Evolutionary conservation across 1,140 invertebrate genomes (phyloP), one percentile per base, ranked within the genome.

Genomic region (Solenopsis fugax): DNA sequence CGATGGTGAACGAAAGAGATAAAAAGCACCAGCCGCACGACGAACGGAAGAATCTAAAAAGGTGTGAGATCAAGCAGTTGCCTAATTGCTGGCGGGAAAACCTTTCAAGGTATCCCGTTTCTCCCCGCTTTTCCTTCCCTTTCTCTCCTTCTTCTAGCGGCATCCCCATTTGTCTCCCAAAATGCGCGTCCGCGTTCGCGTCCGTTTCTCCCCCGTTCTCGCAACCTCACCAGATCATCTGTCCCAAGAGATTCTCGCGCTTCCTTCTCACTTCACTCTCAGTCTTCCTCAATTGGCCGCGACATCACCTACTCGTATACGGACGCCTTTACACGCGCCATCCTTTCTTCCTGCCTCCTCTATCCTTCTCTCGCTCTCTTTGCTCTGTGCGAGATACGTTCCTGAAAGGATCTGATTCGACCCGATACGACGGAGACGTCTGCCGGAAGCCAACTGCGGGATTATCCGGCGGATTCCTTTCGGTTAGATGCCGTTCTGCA

Each of bases 401-500:
- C 41, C 48, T 62, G 67, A 48, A 72, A 56, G 58, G 62, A 87
- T 84, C 52, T 87, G 88, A 91, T 89, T 90, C 78, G 64, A 77
- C 71, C 73, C 80, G 71, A 81, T 71, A 75, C 16, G 29, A 41
- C 24, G 58, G 54, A 82, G 77, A 65, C 76, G 82, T 80, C 48
- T 73, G 29, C 64, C 82, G 65, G 81, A 88, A 90, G 82, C 86
- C 88, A 88, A 86, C 86, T 84, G 60, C 45, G 77, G 88, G 89
- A 91, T 92, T 93, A 93, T 90, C 76, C 85, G 45, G 41, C 69
- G 45, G 82, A 91, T 92, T 85, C 75, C 77, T 84, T 87, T 88
- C 72, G 84, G 85, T 71, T 86, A 92, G 85, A 88, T 78, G 72
- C 64, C 60, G 88, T 56, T 89, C 50, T 45, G 65, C 67, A 80